These are phyloP conservation scores for Hedya salicella DNA, from an alignment of 2,888 invertebrate genomes.

Conservation along the genomic window DNA sequence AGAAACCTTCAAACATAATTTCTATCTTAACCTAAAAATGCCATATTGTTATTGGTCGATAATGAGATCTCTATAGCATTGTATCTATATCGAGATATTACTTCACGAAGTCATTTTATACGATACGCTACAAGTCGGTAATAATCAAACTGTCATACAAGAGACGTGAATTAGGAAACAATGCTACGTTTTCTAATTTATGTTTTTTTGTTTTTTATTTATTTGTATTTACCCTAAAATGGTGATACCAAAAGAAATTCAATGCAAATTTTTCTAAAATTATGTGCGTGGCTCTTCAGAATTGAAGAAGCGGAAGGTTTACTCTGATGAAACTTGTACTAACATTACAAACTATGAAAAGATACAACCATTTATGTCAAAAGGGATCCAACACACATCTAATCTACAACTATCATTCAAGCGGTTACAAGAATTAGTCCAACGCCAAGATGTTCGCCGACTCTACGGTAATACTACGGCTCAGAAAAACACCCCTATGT, in stretches of 20 bases:
- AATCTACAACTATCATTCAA: slow-evolving; percentile 63
- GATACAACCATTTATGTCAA: slow-evolving; percentile 68
- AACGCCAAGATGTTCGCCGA: slow-evolving; percentile 61
- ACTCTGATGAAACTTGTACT: slow-evolving; percentile 61
- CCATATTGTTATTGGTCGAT: slow-evolving; percentile 84
- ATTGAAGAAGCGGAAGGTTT: slow-evolving; percentile 50
- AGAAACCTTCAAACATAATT: slow-evolving; percentile 63
- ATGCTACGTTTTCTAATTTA: slow-evolving; percentile 73
- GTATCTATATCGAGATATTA: slow-evolving; percentile 75
- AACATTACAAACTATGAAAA: slow-evolving; percentile 66
- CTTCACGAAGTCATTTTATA: slow-evolving; percentile 71
- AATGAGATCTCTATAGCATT: slow-evolving; percentile 83
- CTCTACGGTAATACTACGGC: slow-evolving; percentile 61
- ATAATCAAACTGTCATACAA: slow-evolving; percentile 67
- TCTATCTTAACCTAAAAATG: slow-evolving; percentile 82
- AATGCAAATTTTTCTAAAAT: slow-evolving; percentile 47
- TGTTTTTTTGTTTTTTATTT: slow-evolving; percentile 64
- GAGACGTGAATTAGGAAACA: slow-evolving; percentile 70
- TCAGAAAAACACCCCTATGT: slow-evolving; percentile 58
- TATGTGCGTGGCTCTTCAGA: slow-evolving; percentile 49
- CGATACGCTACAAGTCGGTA: slow-evolving; percentile 71
- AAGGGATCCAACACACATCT: slow-evolving; percentile 69
- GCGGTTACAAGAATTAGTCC: slow-evolving; percentile 62
- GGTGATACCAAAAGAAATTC: slow-evolving; percentile 60
- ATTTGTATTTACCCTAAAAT: slow-evolving; percentile 63